phyloP scores from a whole-genome alignment of 1,140 invertebrate genomes.

The Zophobas atratus region DNA sequence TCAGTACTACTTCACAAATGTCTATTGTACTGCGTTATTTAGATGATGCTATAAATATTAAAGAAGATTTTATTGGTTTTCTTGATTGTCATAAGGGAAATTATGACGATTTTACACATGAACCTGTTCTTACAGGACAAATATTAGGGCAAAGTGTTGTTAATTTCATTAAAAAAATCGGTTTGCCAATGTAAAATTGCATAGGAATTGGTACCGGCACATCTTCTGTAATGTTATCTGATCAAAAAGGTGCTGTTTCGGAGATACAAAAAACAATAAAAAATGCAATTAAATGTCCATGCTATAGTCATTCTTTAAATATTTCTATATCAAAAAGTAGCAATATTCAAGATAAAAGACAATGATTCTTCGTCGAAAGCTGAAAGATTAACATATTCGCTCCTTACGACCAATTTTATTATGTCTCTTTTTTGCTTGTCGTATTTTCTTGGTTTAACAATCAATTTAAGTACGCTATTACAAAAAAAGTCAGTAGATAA shows the following conservation, averaged over 20 bases:
- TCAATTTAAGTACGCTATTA: background rate
- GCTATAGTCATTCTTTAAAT: slow-evolving; percentile 30
- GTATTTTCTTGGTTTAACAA: background rate
- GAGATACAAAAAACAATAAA: slow-evolving; percentile 27
- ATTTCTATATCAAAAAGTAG: no score
- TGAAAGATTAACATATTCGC: background rate
- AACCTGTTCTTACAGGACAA: background rate
- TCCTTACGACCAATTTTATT: no score
- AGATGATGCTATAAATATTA: slow-evolving; percentile 1
- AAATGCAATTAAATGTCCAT: slow-evolving; percentile 43
- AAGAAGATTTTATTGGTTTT: no score
- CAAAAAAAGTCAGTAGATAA: no score
- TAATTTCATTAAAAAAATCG: background rate
- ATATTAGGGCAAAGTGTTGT: background rate
- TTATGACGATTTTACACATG: background rate
- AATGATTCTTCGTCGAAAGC: slow-evolving; percentile 43
- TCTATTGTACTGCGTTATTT: slow-evolving; percentile 40
- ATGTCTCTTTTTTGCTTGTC: no score
- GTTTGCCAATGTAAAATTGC: slow-evolving; percentile 21
- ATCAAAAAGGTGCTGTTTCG: slow-evolving; percentile 30
- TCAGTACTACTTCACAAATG: slow-evolving; percentile 2
- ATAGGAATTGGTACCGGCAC: slow-evolving; percentile 38
- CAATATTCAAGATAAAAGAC: slow-evolving; percentile 43
- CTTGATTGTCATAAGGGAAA: no score
- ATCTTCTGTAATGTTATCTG: slow-evolving; percentile 32